Conservation (phyloP, 2,888 invertebrate genomes). For the Tenthredo amoena region DNA sequence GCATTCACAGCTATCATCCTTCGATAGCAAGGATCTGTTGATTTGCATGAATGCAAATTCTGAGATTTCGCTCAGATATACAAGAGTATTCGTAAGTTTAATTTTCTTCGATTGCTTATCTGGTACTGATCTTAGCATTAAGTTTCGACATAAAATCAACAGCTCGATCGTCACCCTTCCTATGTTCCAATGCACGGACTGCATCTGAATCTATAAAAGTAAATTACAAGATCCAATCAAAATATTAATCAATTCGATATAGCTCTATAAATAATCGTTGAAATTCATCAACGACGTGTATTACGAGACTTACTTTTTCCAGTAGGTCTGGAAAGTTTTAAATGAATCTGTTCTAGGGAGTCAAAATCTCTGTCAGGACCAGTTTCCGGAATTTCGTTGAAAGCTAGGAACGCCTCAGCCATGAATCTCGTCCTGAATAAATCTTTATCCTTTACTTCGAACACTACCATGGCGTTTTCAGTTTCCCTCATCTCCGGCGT, state of each 20-base stretch:
- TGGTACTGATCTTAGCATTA: constrained; percentile 81
- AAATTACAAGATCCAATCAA: constrained; percentile 56
- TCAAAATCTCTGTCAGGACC: constrained; percentile 80
- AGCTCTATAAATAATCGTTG: not conserved
- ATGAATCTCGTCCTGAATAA: constrained; percentile 95
- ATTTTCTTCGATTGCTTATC: constrained; percentile 20
- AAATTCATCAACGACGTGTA: not conserved
- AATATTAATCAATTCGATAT: constrained; percentile 25
- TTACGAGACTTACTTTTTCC: constrained; percentile 80
- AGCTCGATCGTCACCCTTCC: constrained; percentile 93
- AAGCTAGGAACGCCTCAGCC: constrained; percentile 94
- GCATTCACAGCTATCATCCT: not conserved
- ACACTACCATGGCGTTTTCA: constrained; percentile 88
- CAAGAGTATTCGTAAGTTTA: not conserved
- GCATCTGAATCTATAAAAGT: constrained; percentile 83
- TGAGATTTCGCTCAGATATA: constrained; percentile 8
- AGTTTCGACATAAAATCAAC: constrained; percentile 93
- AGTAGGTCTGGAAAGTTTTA: constrained; percentile 86
- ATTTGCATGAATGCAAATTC: not conserved
- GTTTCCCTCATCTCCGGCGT: constrained; percentile 85
- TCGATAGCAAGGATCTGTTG: not conserved
- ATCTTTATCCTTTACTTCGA: constrained; percentile 98
- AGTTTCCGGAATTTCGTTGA: constrained; percentile 86
- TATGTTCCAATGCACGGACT: constrained; percentile 88
- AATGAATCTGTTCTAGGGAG: constrained; percentile 86